Evolutionary conservation across 2,113 vertebrate species (phyloP), one percentile per base, ranked within the genome.

Genomic region (Entosphenus tridentatus): DNA sequence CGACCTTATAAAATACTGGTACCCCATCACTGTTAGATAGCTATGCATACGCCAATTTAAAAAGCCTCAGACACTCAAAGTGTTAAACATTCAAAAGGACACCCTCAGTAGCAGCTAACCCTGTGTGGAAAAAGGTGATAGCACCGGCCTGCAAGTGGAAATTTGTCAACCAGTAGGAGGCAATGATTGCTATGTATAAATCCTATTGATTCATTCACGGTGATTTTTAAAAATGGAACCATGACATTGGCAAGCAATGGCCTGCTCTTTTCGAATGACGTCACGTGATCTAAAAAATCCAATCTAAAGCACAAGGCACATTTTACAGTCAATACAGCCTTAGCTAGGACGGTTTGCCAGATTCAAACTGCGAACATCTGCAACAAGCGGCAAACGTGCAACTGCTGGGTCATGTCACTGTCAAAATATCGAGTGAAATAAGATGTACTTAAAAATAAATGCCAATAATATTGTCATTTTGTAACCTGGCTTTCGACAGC

Each of bases 71-170:
- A 3, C 8, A 65, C 21, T 21, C 21, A 21, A 65, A 65, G 21
- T 65, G n/a, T 65, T 10, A 65, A n/a, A 65, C 62, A 65, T 11
- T 65, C 21, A 65, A 65, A 65, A 65, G 62, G 62, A 65, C 9
- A 9, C n/a, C 21, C 9, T 9, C n/a, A 21, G 8, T 21, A 10
- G 13, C 13, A 62, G 16, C 16, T 17, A 3, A 62, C 7, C 13
- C 13, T 14, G 16, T 62, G 58, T 62, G 8, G 16, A 3, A 13
- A 62, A 62, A n/a, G 21, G 62, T 11, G 8, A 16, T 10, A 16
- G 62, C n/a, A 65, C 10, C 21, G n/a, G 62, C n/a, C 62, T 9
- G 62, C 62, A n/a, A 11, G n/a, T 62, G n/a, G 21, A 65, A 39
- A 39, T 39, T 6, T 39, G 39, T 39, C 39, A 39, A 39, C 39